phyloP scores from a whole-genome alignment of 2,888 invertebrate genomes.

The Escarpia spicata region DNA sequence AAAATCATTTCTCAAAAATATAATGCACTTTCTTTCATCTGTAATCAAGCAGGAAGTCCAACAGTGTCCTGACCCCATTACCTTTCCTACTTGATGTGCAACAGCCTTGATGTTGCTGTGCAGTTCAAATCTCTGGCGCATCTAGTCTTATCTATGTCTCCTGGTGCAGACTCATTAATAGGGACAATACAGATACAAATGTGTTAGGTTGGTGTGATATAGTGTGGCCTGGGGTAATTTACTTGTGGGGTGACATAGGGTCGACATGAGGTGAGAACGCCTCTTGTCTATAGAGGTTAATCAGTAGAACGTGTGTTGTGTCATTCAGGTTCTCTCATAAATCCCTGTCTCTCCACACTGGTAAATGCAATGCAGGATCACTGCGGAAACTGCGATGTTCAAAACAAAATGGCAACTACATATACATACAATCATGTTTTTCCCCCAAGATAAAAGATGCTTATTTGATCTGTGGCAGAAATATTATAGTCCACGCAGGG shows the following conservation, averaged over 20 bases:
- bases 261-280: neutral
- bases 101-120: slow-evolving; percentile 1
- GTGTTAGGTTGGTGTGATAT: slow-evolving; percentile 3
- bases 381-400: neutral
- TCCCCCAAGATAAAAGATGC: no score
- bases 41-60: no score
- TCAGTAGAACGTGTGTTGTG: neutral
- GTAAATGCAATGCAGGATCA: neutral
- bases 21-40: no score
- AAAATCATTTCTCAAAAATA: no score
- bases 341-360: neutral
- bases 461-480: neutral
- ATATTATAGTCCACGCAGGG: neutral
- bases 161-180: neutral
- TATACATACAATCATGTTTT: neutral
- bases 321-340: neutral
- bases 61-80: no score
- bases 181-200: slow-evolving; percentile 10
- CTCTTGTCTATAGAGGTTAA: neutral
- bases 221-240: neutral
- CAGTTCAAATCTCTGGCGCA: neutral
- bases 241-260: neutral
- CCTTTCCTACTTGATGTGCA: neutral
- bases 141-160: neutral
- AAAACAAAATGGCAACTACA: neutral